Evolutionary conservation across 2,113 vertebrate genomes (phyloP), one percentile per base, ranked within the genome.

Genomic region (Electrona antarctica): DNA sequence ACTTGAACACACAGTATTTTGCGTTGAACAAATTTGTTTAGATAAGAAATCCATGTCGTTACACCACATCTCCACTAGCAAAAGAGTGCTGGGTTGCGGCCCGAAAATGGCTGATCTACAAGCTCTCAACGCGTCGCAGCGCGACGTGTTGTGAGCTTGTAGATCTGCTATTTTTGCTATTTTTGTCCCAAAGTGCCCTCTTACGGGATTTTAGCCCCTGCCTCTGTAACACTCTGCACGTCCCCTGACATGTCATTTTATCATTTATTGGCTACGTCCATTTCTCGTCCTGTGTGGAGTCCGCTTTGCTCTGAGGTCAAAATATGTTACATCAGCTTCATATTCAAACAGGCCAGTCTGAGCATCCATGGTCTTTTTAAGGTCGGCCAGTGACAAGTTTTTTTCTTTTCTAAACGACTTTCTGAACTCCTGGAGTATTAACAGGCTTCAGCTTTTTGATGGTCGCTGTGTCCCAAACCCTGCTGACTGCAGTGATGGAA

Each of bases 221-320:
- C 21, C 21, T 21, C 21, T 21, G 21, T 21, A 21, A 21, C 21
- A n/a, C n/a, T n/a, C n/a, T n/a, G n/a, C n/a, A 41, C 33, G 62
- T 77, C 65, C 54, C 85, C 62, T 62, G 28, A 66, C 78, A 67
- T 86, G 83, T 80, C 82, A 80, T 85, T 41, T 77, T 85, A 28
- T 21, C 77, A 78, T 89, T 85, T 82, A 88, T 81, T 78, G 79
- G 79, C 77, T 71, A 3, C 62, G 73, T 64, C 74, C 79, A 81
- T 88, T 87, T 85, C 81, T 78, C 66, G 51, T 77, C 74, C 28
- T 86, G 85, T 86, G 1, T 21, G 76, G 28, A 70, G 84, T 9
- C 64, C 72, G 71, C 81, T 81, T 28, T 77, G 77, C 21, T 21
- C 2, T 21, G 21, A 21, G 83, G 79, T 80, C 33, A 58, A 73